Percentiles rank a stretch among this genome's conserved stretches.
Conservation (phyloP, 2,888 invertebrate species). For the Limnephilus auricula region DNA sequence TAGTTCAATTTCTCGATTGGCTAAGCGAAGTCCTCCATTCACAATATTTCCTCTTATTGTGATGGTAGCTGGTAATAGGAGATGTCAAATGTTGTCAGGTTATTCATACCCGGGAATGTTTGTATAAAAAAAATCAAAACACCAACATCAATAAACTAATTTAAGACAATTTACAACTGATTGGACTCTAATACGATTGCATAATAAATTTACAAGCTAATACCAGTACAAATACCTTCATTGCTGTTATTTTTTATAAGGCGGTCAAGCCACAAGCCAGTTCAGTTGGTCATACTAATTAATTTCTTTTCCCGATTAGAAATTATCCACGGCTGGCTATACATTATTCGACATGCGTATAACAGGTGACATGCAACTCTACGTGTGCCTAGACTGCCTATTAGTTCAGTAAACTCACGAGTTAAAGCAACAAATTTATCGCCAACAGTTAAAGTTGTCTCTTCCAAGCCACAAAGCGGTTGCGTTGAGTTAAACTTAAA, state of each 20-base stretch:
- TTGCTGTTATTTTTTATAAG: background rate
- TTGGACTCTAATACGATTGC: background rate
- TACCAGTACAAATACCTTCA: background rate
- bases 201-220: background rate
- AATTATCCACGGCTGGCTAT: slow-evolving; percentile 5
- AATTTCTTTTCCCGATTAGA: slow-evolving; percentile 21
- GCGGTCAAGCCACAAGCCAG: slow-evolving; percentile 7
- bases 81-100: too few species aligned
- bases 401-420: background rate
- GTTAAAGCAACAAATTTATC: background rate
- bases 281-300: slow-evolving; percentile 29
- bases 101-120: too few species aligned
- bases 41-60: too few species aligned
- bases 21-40: too few species aligned
- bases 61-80: too few species aligned
- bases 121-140: too few species aligned
- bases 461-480: background rate
- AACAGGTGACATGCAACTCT: slow-evolving; percentile 8
- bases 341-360: background rate
- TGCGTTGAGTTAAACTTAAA: background rate
- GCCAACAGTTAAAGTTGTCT: background rate
- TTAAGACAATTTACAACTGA: background rate
- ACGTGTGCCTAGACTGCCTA: background rate
- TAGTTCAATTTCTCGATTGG: too few species aligned
- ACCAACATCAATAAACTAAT: background rate